Percentiles rank a stretch among this genome's conserved stretches.
phyloP scores from a whole-genome alignment of 2,888 invertebrate genomes.

The Tricholauxania praeusta region DNA sequence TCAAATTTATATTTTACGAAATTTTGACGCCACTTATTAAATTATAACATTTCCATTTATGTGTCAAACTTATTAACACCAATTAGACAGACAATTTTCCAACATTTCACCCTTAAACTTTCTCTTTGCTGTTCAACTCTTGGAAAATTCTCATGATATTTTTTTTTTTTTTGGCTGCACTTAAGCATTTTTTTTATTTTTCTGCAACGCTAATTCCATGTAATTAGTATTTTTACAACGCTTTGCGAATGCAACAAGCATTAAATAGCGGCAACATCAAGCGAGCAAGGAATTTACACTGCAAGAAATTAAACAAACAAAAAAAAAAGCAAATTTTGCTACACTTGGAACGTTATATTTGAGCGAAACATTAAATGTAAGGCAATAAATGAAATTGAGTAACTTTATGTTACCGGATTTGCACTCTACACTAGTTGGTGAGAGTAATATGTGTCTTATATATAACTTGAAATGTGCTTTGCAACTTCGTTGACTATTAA shows the following conservation, averaged over 20 bases:
- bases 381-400: no score
- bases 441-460: no score
- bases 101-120: constrained; percentile 33
- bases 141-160: constrained; percentile 20
- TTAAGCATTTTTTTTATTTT: constrained; percentile 3
- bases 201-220: constrained; percentile 19
- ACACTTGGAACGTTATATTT: no score
- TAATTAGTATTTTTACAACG: constrained; percentile 27
- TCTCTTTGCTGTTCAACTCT: constrained; percentile 37
- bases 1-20: no score
- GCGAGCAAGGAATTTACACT: constrained; percentile 2
- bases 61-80: not conserved
- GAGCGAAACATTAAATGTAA: no score
- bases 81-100: not conserved
- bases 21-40: no score
- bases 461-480: no score
- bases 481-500: no score
- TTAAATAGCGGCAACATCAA: constrained; percentile 5
- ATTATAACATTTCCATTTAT: no score
- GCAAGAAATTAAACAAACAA: not conserved
- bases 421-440: no score
- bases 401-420: no score
- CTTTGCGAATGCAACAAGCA: constrained; percentile 19
- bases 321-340: no score
- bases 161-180: constrained; percentile 8